Percentiles rank a stretch among this genome's conserved stretches.
Evolutionary conservation across 2,888 invertebrate species (phyloP).

Genomic region (Eledona agricola): DNA sequence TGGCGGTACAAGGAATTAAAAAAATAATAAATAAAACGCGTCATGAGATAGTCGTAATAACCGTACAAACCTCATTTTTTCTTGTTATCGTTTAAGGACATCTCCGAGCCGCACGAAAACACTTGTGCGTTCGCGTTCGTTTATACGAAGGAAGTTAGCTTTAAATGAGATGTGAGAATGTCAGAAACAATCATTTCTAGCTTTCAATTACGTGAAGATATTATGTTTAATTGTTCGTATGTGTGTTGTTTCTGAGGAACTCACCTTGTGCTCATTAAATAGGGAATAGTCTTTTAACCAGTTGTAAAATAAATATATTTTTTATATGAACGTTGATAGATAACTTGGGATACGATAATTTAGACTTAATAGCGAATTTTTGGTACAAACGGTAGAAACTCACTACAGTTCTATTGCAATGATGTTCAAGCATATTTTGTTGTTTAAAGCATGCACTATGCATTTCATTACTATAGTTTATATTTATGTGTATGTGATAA

Average conservation of each 20-base stretch:
- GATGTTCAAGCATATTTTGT: conserved; percentile 38
- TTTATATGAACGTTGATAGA: conserved; percentile 44
- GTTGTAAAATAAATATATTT: conserved; percentile 46
- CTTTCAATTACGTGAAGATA: too few species aligned
- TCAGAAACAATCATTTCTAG: conserved; percentile 24
- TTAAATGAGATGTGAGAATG: conserved; percentile 13
- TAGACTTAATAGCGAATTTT: conserved; percentile 40
- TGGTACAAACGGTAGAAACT: conserved; percentile 44
- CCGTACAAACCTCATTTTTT: conserved; percentile 33
- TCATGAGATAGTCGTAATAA: conserved; percentile 28
- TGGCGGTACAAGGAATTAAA: conserved; percentile 26
- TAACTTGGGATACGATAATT: conserved; percentile 40
- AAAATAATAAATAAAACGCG: conserved; percentile 8
- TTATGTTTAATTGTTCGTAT: too few species aligned
- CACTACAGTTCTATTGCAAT: conserved; percentile 35
- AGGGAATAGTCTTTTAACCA: conserved; percentile 40
- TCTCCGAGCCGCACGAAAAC: too few species aligned
- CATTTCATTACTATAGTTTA: conserved; percentile 42
- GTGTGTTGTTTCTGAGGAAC: conserved; percentile 11
- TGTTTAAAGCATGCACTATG: conserved; percentile 45
- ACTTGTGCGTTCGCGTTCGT: too few species aligned
- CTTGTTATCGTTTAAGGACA: conserved; percentile 4
- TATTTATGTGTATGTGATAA: conserved; percentile 48
- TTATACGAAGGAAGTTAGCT: conserved; percentile 11
- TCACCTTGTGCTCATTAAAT: conserved; percentile 31